phyloP scores from a whole-genome alignment of 2,888 invertebrate species.

The Entomobrya proxima region DNA sequence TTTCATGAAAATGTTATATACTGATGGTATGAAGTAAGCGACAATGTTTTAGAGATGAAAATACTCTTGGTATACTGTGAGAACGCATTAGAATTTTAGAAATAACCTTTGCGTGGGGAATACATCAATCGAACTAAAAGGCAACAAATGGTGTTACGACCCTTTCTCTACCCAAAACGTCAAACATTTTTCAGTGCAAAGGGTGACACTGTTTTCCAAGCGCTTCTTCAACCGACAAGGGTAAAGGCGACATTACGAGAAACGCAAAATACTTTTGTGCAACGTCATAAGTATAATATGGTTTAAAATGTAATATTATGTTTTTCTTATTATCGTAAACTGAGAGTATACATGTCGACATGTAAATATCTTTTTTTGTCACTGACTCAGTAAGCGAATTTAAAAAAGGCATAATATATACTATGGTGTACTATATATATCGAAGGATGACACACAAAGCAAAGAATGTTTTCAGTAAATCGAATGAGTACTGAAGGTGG shows the following conservation, averaged over 20 bases:
- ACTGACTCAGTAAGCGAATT: slow-evolving; percentile 10
- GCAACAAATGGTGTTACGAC: slow-evolving; percentile 62
- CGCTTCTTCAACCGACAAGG: background rate
- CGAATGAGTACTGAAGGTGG: slow-evolving; percentile 13
- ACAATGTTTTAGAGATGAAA: slow-evolving; percentile 17
- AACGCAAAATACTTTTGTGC: background rate
- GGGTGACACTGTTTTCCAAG: slow-evolving; percentile 31
- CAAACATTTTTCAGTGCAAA: slow-evolving; percentile 36
- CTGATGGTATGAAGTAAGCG: slow-evolving; percentile 41
- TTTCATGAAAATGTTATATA: slow-evolving; percentile 37
- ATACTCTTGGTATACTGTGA: background rate
- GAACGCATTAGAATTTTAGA: slow-evolving; percentile 17
- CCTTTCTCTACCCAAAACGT: slow-evolving; percentile 27
- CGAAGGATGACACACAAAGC: slow-evolving; percentile 16
- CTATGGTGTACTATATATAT: background rate
- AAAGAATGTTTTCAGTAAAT: slow-evolving; percentile 54
- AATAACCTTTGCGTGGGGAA: slow-evolving; percentile 37
- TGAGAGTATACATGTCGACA: background rate
- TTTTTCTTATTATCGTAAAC: background rate
- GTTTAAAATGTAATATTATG: background rate
- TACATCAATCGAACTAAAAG: slow-evolving; percentile 53
- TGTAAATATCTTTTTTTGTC: slow-evolving; percentile 5
- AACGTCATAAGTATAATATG: background rate
- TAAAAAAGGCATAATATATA: too few species aligned
- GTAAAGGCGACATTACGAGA: background rate